Conservation (phyloP, 1,140 invertebrate genomes). For the Orchesella cincta region DNA sequence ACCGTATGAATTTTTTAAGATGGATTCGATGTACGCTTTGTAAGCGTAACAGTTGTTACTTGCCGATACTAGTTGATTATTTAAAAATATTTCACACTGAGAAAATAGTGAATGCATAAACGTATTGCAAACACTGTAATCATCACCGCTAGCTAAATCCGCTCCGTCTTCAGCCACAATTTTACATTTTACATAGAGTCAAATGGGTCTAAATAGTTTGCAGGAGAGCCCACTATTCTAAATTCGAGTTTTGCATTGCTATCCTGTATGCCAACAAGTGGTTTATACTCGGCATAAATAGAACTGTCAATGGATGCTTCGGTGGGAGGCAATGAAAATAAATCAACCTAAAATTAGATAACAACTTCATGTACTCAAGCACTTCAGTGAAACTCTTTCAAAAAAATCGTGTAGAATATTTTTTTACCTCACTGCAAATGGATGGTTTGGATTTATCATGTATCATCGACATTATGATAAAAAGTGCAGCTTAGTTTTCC, state of each 20-base stretch:
- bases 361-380: no score
- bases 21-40: background rate
- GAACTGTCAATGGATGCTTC: background rate
- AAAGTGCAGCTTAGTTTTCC: background rate
- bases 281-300: background rate
- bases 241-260: background rate
- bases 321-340: background rate
- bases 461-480: background rate
- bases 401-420: no score
- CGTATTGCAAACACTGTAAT: no score
- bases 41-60: background rate
- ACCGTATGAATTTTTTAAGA: background rate
- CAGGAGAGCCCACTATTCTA: background rate
- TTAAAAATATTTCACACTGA: background rate
- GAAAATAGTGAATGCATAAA: conserved; percentile 5
- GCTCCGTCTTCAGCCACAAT: background rate
- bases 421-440: background rate
- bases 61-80: background rate
- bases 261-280: background rate
- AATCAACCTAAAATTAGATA: no score
- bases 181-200: no score
- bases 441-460: background rate
- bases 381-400: no score
- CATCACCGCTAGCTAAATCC: background rate
- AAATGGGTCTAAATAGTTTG: background rate